Evolutionary conservation across 2,113 vertebrate genomes (phyloP).

Genomic region (Scophthalmus maximus): DNA sequence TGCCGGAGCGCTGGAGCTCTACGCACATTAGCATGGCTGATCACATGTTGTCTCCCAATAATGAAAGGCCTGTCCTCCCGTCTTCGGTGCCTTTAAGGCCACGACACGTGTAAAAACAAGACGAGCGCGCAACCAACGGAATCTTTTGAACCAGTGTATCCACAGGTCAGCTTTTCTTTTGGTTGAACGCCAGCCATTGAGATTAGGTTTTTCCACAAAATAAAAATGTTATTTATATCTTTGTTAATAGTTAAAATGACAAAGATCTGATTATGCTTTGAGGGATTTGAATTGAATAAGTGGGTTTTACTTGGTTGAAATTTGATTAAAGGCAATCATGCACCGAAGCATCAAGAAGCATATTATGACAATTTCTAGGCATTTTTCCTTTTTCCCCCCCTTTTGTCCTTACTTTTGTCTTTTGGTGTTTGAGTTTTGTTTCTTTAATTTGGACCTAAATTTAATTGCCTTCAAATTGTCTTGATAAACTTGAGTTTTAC

Average conservation of each 20-base stretch:
- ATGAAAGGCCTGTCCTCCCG: conserved; percentile 44
- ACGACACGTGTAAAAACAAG: background rate
- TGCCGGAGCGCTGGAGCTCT: conserved; percentile 14
- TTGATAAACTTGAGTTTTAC: background rate
- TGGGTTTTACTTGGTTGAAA: conserved; percentile 18
- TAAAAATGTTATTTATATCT: background rate
- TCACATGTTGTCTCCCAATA: conserved; percentile 66
- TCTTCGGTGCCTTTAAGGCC: conserved; percentile 23
- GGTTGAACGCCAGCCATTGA: background rate
- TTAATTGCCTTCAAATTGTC: background rate
- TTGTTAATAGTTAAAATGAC: conserved; percentile 10
- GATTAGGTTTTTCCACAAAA: background rate
- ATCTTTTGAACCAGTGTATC: background rate
- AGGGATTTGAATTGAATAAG: conserved; percentile 33
- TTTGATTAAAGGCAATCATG: conserved; percentile 17
- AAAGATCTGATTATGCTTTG: conserved; percentile 1
- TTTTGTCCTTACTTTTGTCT: no score
- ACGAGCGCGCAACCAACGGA: background rate
- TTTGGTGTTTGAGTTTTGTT: background rate
- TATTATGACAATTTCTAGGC: conserved; percentile 17
- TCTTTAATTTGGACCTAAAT: conserved; percentile 10
- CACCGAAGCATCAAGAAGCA: conserved; percentile 13
- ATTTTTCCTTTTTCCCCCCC: conserved; percentile 29
- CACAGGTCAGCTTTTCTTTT: conserved; percentile 3
- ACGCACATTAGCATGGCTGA: conserved; percentile 16